These are phyloP conservation scores for Heliangelus exortis DNA, from an alignment of 2,797 vertebrate genomes.

Conservation along the genomic window DNA sequence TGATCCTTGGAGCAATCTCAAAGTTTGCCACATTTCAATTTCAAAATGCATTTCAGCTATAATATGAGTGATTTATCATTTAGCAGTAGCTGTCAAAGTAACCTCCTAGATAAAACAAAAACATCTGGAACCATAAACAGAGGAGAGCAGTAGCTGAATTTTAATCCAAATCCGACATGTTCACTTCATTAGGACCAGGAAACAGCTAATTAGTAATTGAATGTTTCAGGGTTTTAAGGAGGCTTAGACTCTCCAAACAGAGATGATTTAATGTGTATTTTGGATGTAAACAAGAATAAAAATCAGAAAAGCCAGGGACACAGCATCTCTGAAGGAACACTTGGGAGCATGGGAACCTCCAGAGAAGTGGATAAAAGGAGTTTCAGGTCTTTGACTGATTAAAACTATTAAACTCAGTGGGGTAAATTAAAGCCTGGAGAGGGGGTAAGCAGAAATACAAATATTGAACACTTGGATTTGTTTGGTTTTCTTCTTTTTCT, in stretches of 20 bases:
- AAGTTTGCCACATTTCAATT: conserved; percentile 82
- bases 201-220: conserved; percentile 83
- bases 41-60: conserved; percentile 81
- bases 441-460: not conserved
- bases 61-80: conserved; percentile 88
- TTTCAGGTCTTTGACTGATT: not conserved
- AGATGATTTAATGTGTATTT: conserved; percentile 76
- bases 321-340: conserved; percentile 48
- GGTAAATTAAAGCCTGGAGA: not conserved
- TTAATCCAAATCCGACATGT: conserved; percentile 81
- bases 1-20: conserved; percentile 73
- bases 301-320: conserved; percentile 56
- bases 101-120: conserved; percentile 86
- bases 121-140: conserved; percentile 87
- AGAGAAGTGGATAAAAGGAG: not conserved
- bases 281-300: conserved; percentile 77
- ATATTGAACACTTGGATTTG: not conserved
- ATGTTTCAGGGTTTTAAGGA: conserved; percentile 79
- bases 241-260: conserved; percentile 71
- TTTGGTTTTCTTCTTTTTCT: not conserved
- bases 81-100: conserved; percentile 83
- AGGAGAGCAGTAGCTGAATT: conserved; percentile 81
- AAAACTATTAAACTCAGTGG: not conserved
- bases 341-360: conserved; percentile 39
- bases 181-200: conserved; percentile 83